phyloP scores from a whole-genome alignment of 2,797 vertebrate species.

The Pangasius sanitwongsei region DNA sequence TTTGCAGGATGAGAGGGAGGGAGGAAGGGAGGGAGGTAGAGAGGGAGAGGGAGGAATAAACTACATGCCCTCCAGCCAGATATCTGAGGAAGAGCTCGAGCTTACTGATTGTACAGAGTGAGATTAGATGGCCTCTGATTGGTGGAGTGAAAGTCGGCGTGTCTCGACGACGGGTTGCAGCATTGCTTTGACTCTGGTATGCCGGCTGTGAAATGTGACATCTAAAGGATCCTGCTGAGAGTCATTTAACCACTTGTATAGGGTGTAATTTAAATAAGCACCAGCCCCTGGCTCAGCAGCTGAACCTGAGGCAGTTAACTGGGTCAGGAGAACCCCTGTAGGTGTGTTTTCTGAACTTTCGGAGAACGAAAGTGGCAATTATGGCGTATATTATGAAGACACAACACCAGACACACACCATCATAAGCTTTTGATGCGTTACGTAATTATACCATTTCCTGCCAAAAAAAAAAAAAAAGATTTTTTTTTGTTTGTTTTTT shows the following conservation, averaged over 20 bases:
- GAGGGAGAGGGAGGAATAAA: not conserved
- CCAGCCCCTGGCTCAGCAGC: not conserved
- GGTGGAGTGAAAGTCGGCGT: not conserved
- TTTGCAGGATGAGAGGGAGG: not conserved
- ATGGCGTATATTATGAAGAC: not conserved
- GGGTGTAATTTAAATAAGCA: not conserved
- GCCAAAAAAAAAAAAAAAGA: too few relatives aligned
- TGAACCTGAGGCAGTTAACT: not conserved
- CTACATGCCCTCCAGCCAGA: not conserved
- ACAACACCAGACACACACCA: too few relatives aligned
- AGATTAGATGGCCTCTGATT: slow-evolving; percentile 7
- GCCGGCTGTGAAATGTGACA: not conserved
- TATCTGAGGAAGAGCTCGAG: not conserved
- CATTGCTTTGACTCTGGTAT: slow-evolving; percentile 9
- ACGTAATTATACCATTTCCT: not conserved
- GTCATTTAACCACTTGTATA: not conserved
- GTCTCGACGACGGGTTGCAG: not conserved
- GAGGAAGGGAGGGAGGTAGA: not conserved
- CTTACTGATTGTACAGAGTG: not conserved
- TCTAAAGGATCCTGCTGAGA: slow-evolving; percentile 4
- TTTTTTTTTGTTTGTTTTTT: too few relatives aligned
- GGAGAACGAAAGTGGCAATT: not conserved
- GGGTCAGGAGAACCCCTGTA: not conserved
- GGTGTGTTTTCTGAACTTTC: not conserved
- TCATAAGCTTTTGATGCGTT: not conserved